These are phyloP conservation scores for Corythucha ciliata DNA, from an alignment of 2,888 invertebrate genomes.

Conservation along the genomic window DNA sequence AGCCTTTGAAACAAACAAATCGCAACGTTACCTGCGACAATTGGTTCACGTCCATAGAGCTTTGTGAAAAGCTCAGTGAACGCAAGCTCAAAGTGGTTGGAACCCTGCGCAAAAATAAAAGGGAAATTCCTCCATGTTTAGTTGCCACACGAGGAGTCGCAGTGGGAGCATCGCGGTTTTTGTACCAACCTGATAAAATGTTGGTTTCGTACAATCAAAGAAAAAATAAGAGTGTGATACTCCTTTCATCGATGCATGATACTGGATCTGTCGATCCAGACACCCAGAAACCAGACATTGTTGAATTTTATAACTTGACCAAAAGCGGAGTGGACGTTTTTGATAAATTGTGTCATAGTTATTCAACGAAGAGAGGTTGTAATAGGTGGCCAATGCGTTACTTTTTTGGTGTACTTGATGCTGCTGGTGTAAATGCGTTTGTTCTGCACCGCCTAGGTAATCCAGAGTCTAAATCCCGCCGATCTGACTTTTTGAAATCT, in stretches of 20 bases:
- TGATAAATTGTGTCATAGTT: constrained; percentile 13
- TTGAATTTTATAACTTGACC: constrained; percentile 13
- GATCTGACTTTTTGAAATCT: too few species aligned
- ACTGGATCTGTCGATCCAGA: constrained; percentile 4
- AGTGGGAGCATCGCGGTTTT: constrained; percentile 10
- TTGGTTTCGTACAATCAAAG: constrained; percentile 5
- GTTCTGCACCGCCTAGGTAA: too few species aligned
- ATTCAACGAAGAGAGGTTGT: constrained; percentile 7
- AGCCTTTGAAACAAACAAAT: constrained; percentile 23
- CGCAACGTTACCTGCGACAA: constrained; percentile 32
- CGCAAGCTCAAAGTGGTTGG: constrained; percentile 31
- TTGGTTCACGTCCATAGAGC: constrained; percentile 23
- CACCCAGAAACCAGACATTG: constrained; percentile 9
- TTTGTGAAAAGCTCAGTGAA: constrained; percentile 25
- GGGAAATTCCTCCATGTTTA: constrained; percentile 35
- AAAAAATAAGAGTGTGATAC: constrained; percentile 12
- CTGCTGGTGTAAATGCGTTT: constrained; percentile 10
- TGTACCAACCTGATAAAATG: constrained; percentile 19
- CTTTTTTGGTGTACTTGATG: constrained; percentile 19
- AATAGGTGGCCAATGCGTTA: constrained; percentile 17
- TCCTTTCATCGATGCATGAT: constrained; percentile 17
- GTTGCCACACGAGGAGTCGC: background rate
- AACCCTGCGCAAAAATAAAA: constrained; percentile 34
- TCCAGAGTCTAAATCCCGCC: too few species aligned
- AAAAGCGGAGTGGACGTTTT: constrained; percentile 17